These are phyloP conservation scores for Lampris incognitus DNA, from an alignment of 2,113 vertebrate species.

Conservation along the genomic window DNA sequence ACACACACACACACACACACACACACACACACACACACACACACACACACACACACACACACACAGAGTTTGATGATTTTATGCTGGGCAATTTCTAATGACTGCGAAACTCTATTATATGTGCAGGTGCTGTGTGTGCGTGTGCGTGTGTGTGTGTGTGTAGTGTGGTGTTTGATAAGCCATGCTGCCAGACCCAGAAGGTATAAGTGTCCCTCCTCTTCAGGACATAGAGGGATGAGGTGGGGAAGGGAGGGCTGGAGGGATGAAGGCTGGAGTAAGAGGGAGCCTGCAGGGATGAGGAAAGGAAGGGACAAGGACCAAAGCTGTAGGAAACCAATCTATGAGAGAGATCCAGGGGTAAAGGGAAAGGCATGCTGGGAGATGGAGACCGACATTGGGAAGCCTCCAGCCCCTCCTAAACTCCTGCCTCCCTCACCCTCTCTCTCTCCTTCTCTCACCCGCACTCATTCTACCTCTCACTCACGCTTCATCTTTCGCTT, in stretches of 20 bases:
- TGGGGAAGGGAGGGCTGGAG: slow-evolving; percentile 5
- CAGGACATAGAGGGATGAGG: slow-evolving; percentile 38
- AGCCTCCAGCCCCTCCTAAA: slow-evolving; percentile 24
- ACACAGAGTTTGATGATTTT: background rate
- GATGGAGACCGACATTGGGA: slow-evolving; percentile 25
- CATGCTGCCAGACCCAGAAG: slow-evolving; percentile 38
- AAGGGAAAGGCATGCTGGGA: slow-evolving; percentile 19
- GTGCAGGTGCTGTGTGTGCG: background rate
- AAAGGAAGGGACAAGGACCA: slow-evolving; percentile 44
- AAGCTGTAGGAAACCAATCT: slow-evolving; percentile 47
- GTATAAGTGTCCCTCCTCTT: slow-evolving; percentile 63
- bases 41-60: background rate
- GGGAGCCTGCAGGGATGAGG: slow-evolving; percentile 26
- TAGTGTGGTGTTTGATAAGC: slow-evolving; percentile 4
- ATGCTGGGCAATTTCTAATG: no score
- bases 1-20: slow-evolving; percentile 1
- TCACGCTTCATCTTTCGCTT: background rate
- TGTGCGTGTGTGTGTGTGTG: slow-evolving; percentile 17
- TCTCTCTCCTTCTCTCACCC: background rate
- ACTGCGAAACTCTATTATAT: background rate
- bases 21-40: background rate
- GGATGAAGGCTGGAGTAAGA: slow-evolving; percentile 22
- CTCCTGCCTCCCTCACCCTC: slow-evolving; percentile 4
- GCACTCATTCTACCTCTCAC: background rate
- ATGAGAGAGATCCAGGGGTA: slow-evolving; percentile 6